Evolutionary conservation across 2,113 vertebrate genomes (phyloP).

Genomic region (Corvus cornix): DNA sequence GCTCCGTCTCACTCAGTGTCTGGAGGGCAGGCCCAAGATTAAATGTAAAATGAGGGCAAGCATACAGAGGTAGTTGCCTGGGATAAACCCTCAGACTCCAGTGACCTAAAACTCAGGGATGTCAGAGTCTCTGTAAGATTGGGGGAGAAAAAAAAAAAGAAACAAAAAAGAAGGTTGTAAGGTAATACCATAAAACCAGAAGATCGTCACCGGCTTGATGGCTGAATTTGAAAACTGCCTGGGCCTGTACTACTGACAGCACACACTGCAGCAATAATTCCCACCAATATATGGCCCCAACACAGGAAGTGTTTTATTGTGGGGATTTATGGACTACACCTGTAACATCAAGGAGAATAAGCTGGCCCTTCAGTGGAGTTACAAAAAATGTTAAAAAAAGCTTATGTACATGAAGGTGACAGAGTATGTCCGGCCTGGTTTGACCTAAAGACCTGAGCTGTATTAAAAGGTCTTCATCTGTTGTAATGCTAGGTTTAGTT

Average conservation of each 20-base stretch:
- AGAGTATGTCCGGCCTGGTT: neutral
- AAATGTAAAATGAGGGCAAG: neutral
- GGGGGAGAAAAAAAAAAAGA: neutral
- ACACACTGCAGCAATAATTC: neutral
- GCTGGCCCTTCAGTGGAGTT: neutral
- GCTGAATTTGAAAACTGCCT: neutral
- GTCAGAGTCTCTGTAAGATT: neutral
- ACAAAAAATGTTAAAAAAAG: neutral
- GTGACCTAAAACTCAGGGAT: neutral
- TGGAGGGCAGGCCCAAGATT: neutral
- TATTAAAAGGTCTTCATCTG: neutral
- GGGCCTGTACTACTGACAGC: neutral
- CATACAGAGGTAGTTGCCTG: neutral
- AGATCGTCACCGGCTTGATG: neutral
- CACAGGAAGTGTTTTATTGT: neutral
- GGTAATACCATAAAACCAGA: neutral
- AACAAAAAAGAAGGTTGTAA: neutral
- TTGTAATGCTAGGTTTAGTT: too few species aligned
- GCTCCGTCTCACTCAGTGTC: neutral
- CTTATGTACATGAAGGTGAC: neutral
- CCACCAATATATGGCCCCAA: neutral
- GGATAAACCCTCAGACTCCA: neutral
- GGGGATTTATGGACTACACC: neutral
- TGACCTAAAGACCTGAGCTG: neutral
- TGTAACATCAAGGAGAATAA: neutral